These are phyloP conservation scores for Pterocles gutturalis DNA, from an alignment of 2,113 vertebrate genomes.

Conservation along the genomic window DNA sequence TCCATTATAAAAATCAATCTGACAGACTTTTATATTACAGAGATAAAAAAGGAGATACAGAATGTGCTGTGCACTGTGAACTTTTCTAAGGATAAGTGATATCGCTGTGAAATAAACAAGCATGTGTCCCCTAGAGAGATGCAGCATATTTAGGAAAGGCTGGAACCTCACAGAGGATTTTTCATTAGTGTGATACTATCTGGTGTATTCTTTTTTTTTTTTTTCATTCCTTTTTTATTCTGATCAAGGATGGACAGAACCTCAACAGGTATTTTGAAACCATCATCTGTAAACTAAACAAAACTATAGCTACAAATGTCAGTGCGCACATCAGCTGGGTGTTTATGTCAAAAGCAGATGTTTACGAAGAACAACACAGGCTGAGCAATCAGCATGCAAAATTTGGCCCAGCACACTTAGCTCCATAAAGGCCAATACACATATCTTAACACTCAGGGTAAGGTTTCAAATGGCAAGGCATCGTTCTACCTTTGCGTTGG, in stretches of 20 bases:
- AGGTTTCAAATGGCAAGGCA: neutral
- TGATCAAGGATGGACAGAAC: neutral
- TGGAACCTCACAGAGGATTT: neutral
- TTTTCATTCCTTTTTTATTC: neutral
- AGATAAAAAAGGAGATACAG: constrained; percentile 1
- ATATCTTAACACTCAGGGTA: neutral
- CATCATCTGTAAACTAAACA: neutral
- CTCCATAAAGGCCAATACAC: neutral
- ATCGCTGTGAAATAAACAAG: neutral
- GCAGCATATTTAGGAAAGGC: neutral
- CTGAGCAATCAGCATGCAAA: neutral
- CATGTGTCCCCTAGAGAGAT: neutral
- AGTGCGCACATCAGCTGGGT: neutral
- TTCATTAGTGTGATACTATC: neutral
- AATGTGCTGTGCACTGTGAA: neutral
- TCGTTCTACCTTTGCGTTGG: neutral
- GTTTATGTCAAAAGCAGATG: neutral
- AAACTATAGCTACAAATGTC: neutral
- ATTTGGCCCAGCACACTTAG: neutral
- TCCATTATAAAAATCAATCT: constrained; percentile 21
- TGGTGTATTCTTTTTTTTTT: neutral
- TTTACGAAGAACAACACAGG: neutral
- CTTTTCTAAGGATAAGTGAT: neutral
- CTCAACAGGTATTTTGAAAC: neutral
- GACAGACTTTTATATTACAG: neutral